Evolutionary conservation across 2,797 vertebrate genomes (phyloP).

Genomic region (Garrulus glandarius): DNA sequence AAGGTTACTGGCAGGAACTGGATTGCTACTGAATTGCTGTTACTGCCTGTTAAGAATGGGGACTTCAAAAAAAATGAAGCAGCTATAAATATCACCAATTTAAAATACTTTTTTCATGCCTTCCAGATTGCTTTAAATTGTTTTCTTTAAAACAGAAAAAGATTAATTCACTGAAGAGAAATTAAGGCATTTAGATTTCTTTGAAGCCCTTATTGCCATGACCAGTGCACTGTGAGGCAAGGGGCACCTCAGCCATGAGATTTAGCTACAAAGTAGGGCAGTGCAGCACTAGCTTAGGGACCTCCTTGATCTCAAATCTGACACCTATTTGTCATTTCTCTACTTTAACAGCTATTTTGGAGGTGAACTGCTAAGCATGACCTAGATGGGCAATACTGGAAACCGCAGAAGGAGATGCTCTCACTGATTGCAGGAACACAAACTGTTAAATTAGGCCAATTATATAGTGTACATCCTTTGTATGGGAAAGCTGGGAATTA

Average conservation of each 20-base stretch:
- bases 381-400: background rate
- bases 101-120: constrained; percentile 57
- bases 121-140: constrained; percentile 43
- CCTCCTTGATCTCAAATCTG: background rate
- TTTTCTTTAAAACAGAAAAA: constrained; percentile 10
- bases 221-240: background rate
- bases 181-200: background rate
- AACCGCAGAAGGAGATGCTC: background rate
- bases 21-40: constrained; percentile 59
- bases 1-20: constrained; percentile 66
- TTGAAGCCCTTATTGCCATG: constrained; percentile 19
- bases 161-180: background rate
- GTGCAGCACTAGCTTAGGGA: background rate
- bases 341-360: background rate
- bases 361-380: background rate
- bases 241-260: background rate
- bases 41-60: constrained; percentile 57
- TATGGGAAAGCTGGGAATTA: background rate
- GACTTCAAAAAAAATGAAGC: constrained; percentile 51
- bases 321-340: background rate
- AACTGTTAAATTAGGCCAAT: background rate
- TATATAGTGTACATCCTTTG: accelerated
- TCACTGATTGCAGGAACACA: background rate
- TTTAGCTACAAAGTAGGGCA: background rate
- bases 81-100: constrained; percentile 54